Percentiles rank a stretch among this genome's conserved stretches.
Evolutionary conservation across 2,113 vertebrate genomes (phyloP).

Genomic region (Hyperopisus bebe): DNA sequence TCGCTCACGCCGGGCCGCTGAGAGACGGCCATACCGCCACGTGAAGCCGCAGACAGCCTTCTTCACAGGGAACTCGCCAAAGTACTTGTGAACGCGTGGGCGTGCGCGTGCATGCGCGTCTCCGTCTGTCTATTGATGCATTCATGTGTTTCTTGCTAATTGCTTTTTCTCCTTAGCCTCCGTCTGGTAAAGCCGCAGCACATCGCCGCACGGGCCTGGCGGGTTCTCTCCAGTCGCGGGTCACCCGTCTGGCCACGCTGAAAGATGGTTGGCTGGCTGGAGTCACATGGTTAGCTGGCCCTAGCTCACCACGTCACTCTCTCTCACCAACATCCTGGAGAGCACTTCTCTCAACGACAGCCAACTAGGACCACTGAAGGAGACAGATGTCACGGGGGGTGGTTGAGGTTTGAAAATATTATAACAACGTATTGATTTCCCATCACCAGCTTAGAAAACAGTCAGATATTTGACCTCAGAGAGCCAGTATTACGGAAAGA

Average conservation of each 20-base stretch:
- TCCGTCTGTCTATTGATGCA: neutral
- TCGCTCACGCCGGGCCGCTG: neutral
- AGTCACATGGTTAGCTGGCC: neutral
- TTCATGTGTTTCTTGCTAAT: neutral
- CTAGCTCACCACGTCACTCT: neutral
- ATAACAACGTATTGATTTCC: neutral
- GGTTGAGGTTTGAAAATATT: neutral
- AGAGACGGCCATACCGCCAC: neutral
- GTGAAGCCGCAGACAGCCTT: neutral
- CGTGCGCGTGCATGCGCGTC: neutral
- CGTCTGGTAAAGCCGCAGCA: neutral
- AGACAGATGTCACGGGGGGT: neutral
- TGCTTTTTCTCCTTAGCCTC: neutral
- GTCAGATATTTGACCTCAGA: neutral
- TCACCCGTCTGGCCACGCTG: neutral
- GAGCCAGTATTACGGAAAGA: neutral
- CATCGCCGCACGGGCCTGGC: neutral
- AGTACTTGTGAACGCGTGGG: constrained; percentile 5
- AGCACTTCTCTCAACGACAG: neutral
- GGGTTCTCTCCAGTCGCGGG: neutral
- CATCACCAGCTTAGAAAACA: neutral
- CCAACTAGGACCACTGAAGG: neutral
- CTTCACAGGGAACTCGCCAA: neutral
- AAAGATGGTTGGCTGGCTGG: neutral
- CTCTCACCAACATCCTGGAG: neutral